phyloP scores from a whole-genome alignment of 2,113 vertebrate genomes.

The Mungos mungo region DNA sequence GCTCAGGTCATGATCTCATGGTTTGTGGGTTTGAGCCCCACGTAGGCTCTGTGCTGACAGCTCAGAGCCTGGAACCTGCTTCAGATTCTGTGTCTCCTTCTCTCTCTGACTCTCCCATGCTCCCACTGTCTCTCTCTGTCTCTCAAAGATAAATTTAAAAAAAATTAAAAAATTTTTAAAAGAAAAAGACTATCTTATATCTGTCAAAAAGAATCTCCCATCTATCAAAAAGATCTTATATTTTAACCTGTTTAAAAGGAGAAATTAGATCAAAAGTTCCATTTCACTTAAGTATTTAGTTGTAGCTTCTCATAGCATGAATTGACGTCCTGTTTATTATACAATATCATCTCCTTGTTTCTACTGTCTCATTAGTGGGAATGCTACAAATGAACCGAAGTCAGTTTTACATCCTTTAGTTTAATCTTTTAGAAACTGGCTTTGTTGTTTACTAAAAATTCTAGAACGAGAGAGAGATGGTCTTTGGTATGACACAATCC shows the following conservation, averaged over 20 bases:
- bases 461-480: background rate
- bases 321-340: background rate
- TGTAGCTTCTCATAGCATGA: background rate
- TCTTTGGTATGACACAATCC: background rate
- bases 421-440: background rate
- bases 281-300: background rate
- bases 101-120: no score
- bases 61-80: no score
- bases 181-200: no score
- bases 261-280: background rate
- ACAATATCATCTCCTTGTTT: background rate
- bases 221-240: background rate
- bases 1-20: no score
- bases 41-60: no score
- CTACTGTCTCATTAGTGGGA: background rate
- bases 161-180: no score
- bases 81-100: no score
- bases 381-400: background rate
- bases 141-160: no score
- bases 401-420: background rate
- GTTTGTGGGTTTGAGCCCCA: no score
- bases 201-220: background rate
- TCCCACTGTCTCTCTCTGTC: no score
- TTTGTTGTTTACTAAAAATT: background rate
- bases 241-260: background rate